phyloP scores from a whole-genome alignment of 2,888 invertebrate species.

The Himalopsyche kuldschensis region DNA sequence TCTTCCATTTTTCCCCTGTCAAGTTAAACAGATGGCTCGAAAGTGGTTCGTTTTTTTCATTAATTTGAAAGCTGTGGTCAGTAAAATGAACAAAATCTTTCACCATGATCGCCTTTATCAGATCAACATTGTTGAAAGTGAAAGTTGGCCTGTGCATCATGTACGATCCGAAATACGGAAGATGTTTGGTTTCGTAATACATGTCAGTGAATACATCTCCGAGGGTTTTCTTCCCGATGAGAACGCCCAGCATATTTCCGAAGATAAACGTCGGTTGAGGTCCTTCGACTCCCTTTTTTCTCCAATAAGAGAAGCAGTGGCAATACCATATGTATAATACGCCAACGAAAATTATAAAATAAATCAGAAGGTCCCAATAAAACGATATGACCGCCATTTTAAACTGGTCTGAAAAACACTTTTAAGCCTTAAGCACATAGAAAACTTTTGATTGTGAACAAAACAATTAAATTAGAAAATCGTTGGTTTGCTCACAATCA shows the following conservation, averaged over 20 bases:
- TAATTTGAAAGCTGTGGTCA: constrained; percentile 55
- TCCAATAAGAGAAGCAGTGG: constrained; percentile 62
- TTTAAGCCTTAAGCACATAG: too few species aligned
- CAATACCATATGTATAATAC: constrained; percentile 41
- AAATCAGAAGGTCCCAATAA: not conserved
- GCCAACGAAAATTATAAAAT: not conserved
- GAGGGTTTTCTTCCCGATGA: constrained; percentile 60
- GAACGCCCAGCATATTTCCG: constrained; percentile 62
- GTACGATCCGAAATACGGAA: constrained; percentile 63
- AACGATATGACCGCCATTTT: not conserved
- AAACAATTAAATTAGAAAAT: too few species aligned
- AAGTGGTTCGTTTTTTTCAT: constrained; percentile 41
- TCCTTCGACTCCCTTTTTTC: constrained; percentile 58
- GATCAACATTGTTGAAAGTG: constrained; percentile 62
- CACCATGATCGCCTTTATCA: constrained; percentile 63
- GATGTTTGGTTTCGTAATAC: constrained; percentile 57
- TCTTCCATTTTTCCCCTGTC: constrained; percentile 25
- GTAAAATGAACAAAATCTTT: constrained; percentile 67
- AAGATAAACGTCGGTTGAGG: constrained; percentile 64
- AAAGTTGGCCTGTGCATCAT: constrained; percentile 64
- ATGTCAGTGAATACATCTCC: constrained; percentile 64
- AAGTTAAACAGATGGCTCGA: constrained; percentile 17
- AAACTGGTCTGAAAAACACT: too few species aligned
- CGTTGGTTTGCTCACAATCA: too few species aligned
- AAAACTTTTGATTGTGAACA: too few species aligned